Conservation (phyloP, 2,113 vertebrate genomes). For the Leucoraja erinaceus region DNA sequence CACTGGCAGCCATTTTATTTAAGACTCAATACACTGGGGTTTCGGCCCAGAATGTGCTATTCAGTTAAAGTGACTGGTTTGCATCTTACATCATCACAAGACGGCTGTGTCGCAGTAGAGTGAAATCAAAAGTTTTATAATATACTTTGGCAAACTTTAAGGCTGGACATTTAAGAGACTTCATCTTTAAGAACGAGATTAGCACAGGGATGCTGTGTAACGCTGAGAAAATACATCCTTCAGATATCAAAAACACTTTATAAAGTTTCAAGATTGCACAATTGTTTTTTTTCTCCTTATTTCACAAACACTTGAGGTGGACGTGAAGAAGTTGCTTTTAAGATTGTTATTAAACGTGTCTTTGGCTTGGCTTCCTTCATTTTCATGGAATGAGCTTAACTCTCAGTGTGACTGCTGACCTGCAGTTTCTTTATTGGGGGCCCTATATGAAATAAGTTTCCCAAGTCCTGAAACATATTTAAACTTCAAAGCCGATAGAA, state of each 20-base stretch:
- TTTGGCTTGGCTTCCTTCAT: background rate
- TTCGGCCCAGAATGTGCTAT: background rate
- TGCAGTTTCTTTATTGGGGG: background rate
- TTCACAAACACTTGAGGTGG: background rate
- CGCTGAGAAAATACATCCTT: background rate
- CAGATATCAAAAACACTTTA: slow-evolving; percentile 3
- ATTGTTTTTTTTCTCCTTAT: background rate
- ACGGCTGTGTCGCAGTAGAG: background rate
- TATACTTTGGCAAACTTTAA: background rate
- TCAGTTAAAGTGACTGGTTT: slow-evolving; percentile 6
- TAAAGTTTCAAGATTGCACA: background rate
- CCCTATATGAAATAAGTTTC: background rate
- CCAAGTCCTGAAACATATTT: background rate
- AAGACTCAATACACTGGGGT: background rate
- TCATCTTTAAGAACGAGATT: background rate
- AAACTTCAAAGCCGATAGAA: no score
- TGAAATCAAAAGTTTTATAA: background rate
- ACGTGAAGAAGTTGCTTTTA: background rate
- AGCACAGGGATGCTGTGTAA: background rate
- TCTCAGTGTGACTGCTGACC: background rate
- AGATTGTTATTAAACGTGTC: background rate
- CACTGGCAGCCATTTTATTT: slow-evolving; percentile 2
- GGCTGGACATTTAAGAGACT: background rate
- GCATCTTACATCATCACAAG: background rate
- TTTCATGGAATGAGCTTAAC: background rate